Base-by-base conservation (phyloP, 2,888 invertebrate species). In the Pollenia griseotomentosa region DNA sequence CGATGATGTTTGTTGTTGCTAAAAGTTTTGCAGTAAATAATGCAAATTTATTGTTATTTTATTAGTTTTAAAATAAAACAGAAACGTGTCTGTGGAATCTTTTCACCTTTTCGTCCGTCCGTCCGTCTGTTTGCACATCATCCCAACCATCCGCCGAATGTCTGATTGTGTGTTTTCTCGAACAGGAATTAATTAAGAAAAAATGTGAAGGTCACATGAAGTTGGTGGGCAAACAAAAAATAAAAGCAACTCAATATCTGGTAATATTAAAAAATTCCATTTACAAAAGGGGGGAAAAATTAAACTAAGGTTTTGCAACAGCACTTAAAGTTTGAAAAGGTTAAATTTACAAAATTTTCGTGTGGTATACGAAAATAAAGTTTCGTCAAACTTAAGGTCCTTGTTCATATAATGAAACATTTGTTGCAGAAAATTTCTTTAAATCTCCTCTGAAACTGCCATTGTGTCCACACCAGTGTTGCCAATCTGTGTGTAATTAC, bases 151-250 rank as follows among this genome's bases (percentile, higher is more conserved):
- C 12, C 33, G 33, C 12, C 33, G 33, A 33, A 42, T n/a, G 44
- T 77, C 12, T 55, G 16, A 14, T n/a, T n/a, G 10, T 68, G 16
- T n/a, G 16, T 59, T 79, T 68, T 57, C 68, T 48, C n/a, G 48
- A 74, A 81, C 73, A 74, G 73, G 81, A 81, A 66, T 81, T 46
- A 46, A 12, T 19, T 12, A 11, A 51, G 10, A 63, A 71, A 55
- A 81, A 48, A 81, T 81, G 63, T 81, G 81, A 81, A 81, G 81
- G 81, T 81, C 48, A 81, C 19, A 53, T 19, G 23, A n/a, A 9
- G 44, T 57, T 57, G n/a, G 46, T 53, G 53, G 16, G 46, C 46
- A 53, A 33, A 57, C 2, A 16, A 11, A 48, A n/a, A 68, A 11
- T 14, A n/a, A 51, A 63, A 33, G 12, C 16, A 23, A 40, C 11